Evolutionary conservation across 2,797 vertebrate species (phyloP), one percentile per base, ranked within the genome.

Genomic region (Hemitrygon akajei): DNA sequence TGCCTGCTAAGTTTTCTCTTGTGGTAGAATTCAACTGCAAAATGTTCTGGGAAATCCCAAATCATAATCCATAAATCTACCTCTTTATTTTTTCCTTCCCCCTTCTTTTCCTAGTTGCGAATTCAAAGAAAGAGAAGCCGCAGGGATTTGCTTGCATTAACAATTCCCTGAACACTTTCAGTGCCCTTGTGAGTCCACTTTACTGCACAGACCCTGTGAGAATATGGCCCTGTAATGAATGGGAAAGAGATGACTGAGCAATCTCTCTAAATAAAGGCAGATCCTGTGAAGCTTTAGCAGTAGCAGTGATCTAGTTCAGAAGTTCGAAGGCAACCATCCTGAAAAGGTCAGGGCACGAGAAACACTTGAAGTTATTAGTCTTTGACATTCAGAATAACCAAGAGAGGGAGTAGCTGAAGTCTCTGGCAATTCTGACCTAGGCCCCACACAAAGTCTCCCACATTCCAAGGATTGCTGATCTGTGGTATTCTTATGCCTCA

Each of bases 281-380:
- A 56, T n/a, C 60, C 82, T 16, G 12, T 60, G 56, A n/a, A 86
- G 82, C 27, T 60, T 60, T 60, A 86, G 60, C 87, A 37, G 63
- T 40, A 37, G 63, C 34, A 37, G n/a, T 73, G 89, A 91, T 69
- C 37, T 71, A 12, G 69, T 40, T 91, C 89, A 91, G 10, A 22
- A 91, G 66, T 91, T 73, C 71, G 34, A 71, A 69, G 60, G 63
- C 89, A 91, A 37, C 63, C 66, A 87, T 66, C 34, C 66, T 73
- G 89, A 91, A 91, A 91, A 91, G 89, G 89, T 91, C 89, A 91
- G 89, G 89, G 34, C 63, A 47, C 3, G 11, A 69, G 69, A 40
- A 91, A 22, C 63, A 69, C 37, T 73, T 40, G n/a, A 91, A 91
- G 66, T n/a, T 40, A 66, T 91, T 73, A 10, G 34, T 71, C 87